Conservation (phyloP, 2,797 vertebrate species). For the Triplophysa bombifrons region DNA sequence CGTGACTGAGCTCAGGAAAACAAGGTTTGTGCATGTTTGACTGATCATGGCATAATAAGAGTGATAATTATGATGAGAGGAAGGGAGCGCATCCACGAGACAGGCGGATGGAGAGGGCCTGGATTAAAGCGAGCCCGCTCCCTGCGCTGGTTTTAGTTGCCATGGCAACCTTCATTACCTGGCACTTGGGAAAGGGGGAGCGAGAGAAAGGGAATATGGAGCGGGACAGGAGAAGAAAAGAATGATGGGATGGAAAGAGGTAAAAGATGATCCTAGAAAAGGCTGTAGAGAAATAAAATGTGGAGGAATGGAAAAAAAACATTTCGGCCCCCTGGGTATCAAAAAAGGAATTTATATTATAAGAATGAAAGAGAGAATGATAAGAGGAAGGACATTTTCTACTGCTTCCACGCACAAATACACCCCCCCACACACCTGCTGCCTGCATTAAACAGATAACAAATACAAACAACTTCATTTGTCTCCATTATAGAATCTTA, state of each 20-base stretch:
- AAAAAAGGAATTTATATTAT: constrained; percentile 5
- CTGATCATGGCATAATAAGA: constrained; percentile 50
- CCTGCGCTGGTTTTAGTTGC: constrained; percentile 83
- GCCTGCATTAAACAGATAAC: neutral
- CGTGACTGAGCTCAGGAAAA: constrained; percentile 31
- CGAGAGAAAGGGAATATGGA: constrained; percentile 58
- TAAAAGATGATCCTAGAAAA: constrained; percentile 28
- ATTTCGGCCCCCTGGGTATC: neutral
- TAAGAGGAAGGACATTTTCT: constrained; percentile 30
- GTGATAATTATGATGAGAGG: constrained; percentile 55
- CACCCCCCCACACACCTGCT: neutral
- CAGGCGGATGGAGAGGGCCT: constrained; percentile 67
- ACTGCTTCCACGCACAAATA: constrained; percentile 27
- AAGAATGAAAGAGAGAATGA: constrained; percentile 15
- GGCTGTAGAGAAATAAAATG: constrained; percentile 30
- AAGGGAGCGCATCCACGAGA: constrained; percentile 50
- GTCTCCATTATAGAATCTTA: neutral
- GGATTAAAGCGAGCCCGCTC: constrained; percentile 82
- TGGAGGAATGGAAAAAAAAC: constrained; percentile 44
- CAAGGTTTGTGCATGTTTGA: constrained; percentile 30
- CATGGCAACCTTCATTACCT: constrained; percentile 86
- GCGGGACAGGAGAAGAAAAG: constrained; percentile 67
- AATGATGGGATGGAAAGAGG: constrained; percentile 55
- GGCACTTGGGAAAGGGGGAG: constrained; percentile 81
- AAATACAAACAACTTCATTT: neutral